Base-by-base conservation (phyloP, 2,113 vertebrate species). In the Thryonomys swinderianus region DNA sequence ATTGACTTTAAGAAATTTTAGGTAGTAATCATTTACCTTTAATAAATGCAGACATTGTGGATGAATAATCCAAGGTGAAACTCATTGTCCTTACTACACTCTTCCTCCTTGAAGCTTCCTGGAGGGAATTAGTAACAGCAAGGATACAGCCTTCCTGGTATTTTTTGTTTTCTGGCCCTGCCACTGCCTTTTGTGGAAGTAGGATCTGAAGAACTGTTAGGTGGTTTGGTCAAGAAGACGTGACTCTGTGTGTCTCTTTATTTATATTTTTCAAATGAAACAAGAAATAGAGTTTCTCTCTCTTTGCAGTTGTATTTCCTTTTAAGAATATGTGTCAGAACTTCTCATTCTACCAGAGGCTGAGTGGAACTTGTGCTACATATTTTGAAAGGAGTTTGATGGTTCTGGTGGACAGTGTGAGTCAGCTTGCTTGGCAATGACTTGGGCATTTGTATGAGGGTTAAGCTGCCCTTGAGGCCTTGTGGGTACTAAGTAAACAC, bases 221-320 rank as follows among this genome's bases (percentile, higher is more conserved):
- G 45, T 18, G 18, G 2, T 59, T 67, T 45, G 34, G 34, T 79
- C 27, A 13, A 32, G 25, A 51, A 42, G 23, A 67, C 2, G 3
- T 25, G 69, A 73, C 32, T 8, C 18, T 59, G 0, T 40, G 34
- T 51, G 66, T 59, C 13, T 89, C 53, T 64, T 85, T 86, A 18
- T 84, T 95, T 45, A 69, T 45, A 30, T 91, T 83, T 74, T 93
- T 37, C 73, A 88, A 67, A 30, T 59, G 40, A 23, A 85, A 25
- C 25, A 48, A n/a, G 90, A n/a, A 91, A 57, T 14, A 55, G 17
- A 55, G 13, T 90, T 88, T 81, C 14, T 61, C 85, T 27, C 84
- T 23, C 12, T 61, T 89, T 76, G 51, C 32, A 30, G 37, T 67
- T 73, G n/a, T 78, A 21, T 95, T 67, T 64, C 4, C 21, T 88